Conservation (phyloP, 2,113 vertebrate species). For the Chiloscyllium plagiosum region DNA sequence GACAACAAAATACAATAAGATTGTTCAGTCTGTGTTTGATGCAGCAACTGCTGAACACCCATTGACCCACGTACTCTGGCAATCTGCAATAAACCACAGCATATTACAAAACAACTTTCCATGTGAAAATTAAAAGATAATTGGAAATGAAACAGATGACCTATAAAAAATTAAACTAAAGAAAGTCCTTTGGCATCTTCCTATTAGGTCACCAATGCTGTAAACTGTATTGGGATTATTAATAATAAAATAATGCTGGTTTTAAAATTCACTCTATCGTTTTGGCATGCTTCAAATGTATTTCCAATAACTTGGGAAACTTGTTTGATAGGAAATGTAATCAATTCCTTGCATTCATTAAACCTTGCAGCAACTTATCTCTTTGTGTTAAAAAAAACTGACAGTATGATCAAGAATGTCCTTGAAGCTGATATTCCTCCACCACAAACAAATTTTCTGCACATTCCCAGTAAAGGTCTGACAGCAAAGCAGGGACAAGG, state of each 20-base stretch:
- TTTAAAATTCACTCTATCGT: background rate
- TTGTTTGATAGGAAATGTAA: background rate
- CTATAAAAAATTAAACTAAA: background rate
- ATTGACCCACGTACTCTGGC: background rate
- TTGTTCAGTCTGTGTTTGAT: background rate
- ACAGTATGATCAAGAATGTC: background rate
- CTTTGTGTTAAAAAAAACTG: background rate
- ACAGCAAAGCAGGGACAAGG: background rate
- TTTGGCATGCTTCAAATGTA: background rate
- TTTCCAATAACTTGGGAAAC: background rate
- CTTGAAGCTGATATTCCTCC: background rate
- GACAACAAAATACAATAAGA: conserved; percentile 22
- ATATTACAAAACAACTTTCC: conserved; percentile 8
- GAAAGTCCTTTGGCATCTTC: background rate
- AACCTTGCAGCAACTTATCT: background rate
- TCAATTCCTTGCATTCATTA: background rate
- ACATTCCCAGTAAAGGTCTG: background rate
- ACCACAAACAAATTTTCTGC: background rate
- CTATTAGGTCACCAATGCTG: background rate
- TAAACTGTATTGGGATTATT: background rate
- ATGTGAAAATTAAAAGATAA: conserved; percentile 36
- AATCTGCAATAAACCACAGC: conserved; percentile 26
- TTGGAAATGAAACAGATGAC: conserved; percentile 34
- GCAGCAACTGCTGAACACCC: background rate
- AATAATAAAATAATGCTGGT: background rate